Base-by-base conservation (phyloP, 1,140 invertebrate genomes). In the Manduca sexta region DNA sequence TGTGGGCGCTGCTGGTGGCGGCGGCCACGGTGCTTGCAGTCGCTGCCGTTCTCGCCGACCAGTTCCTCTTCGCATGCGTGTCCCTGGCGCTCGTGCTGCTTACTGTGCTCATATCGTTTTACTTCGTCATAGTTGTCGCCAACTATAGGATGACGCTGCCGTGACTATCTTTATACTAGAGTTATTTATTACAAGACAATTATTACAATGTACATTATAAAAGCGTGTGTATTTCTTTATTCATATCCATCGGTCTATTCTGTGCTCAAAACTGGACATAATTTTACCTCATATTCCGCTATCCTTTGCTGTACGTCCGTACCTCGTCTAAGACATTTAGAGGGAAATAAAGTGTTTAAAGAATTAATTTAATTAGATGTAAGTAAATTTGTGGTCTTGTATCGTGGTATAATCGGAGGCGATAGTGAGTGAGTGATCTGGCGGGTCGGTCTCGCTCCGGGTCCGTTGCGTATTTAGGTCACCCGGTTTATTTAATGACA, bases 111-210 rank as follows among this genome's bases (percentile, higher is more conserved):
- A 2, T 60, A 4, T 46, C 44, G 2, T 47, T 50, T 2, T 61
- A 56, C 42, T 59, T 60, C 11, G 31, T 40, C 4, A 33, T 61
- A 2, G 39, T 64, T 0, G 56, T 66, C 16, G 60, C 50, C 6
- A 69, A 69, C 52, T 69, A 56, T 35, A 56, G 62, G 21, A 55
- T 63, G 55, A 66, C 63, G 3, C 14, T 69, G 16, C 65, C 59
- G 11, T 65, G 54, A 64, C 4, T 10, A 18, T 18, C 29, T n/a
- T 2, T 26, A 7, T 54, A 26, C 8, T 26, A 26, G 21, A 5
- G 8, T n/a, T 8, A 26, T 3, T 26, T 26, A 26, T 26, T 26
- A 8, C 21, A 8, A 5, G 21, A 26, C 21, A 26, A 8, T 26
- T 26, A 26, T 26, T 26, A 26, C 21, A 3, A 8, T 26, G 21